Conservation (phyloP, 2,797 vertebrate species). For the Trematomus bernacchii region DNA sequence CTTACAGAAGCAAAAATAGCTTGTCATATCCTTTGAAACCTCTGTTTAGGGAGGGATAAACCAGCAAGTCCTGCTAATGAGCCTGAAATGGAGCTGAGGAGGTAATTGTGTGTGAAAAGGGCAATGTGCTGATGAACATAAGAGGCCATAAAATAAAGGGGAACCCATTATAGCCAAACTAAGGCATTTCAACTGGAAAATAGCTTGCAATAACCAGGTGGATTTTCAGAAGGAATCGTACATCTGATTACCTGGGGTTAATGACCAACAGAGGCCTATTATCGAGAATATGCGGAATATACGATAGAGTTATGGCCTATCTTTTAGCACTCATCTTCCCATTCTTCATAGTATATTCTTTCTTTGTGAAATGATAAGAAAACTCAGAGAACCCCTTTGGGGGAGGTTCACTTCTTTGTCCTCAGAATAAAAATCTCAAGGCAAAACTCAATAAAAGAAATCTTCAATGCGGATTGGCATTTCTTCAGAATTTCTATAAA, state of each 20-base stretch:
- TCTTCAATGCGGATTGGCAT: background rate
- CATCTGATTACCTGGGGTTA: constrained; percentile 78
- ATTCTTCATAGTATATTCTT: constrained; percentile 16
- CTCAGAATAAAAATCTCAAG: background rate
- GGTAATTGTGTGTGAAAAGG: constrained; percentile 82
- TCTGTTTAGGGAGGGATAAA: constrained; percentile 64
- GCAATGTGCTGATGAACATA: constrained; percentile 72
- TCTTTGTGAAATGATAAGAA: constrained; percentile 19
- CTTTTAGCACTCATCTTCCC: constrained; percentile 1
- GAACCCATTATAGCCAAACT: constrained; percentile 75
- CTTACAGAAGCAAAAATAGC: constrained; percentile 27
- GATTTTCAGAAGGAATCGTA: constrained; percentile 62
- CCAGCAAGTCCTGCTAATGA: constrained; percentile 76
- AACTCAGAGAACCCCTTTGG: constrained; percentile 11
- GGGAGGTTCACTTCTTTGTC: background rate
- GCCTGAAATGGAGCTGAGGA: constrained; percentile 79
- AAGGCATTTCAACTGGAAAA: constrained; percentile 80
- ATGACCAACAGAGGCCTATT: constrained; percentile 59
- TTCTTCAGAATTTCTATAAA: background rate
- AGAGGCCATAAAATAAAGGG: constrained; percentile 78
- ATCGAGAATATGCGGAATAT: constrained; percentile 44
- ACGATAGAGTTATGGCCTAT: constrained; percentile 39
- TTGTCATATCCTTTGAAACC: constrained; percentile 56
- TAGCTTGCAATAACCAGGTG: constrained; percentile 60
- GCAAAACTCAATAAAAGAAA: background rate